Conservation (phyloP, 2,797 vertebrate species). For the Apogon talboti region DNA sequence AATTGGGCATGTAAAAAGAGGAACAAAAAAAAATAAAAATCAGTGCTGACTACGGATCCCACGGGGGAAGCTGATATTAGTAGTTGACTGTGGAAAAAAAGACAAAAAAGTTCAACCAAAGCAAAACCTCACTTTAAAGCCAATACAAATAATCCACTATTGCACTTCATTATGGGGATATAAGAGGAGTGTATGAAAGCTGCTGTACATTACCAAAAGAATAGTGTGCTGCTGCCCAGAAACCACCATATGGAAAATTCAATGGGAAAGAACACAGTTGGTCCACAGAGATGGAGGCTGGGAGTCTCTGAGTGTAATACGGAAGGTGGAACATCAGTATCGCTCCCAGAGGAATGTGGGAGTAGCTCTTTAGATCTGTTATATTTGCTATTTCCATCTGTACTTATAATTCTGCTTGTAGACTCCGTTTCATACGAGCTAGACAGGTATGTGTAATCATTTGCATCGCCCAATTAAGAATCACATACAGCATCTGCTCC, state of each 20-base stretch:
- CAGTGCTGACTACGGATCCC: conserved; percentile 66
- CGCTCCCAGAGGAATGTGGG: conserved; percentile 62
- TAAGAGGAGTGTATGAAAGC: conserved; percentile 42
- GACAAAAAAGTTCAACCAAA: conserved; percentile 65
- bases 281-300: conserved; percentile 59
- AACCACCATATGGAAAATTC: conserved; percentile 60
- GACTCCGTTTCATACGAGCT: conserved; percentile 72
- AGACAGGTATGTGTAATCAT: conserved; percentile 81
- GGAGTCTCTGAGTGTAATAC: conserved; percentile 47
- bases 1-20: conserved; percentile 47
- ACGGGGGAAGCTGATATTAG: conserved; percentile 56
- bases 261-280: conserved; percentile 37
- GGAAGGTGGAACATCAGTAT: conserved; percentile 71
- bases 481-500: conserved; percentile 82
- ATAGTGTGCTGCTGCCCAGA: conserved; percentile 33
- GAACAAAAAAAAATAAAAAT: conserved; percentile 45
- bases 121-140: conserved; percentile 66
- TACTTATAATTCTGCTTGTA: conserved; percentile 72
- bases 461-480: conserved; percentile 84
- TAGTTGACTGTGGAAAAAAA: conserved; percentile 43
- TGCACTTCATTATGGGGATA: conserved; percentile 55
- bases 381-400: conserved; percentile 71
- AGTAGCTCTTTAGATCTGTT: conserved; percentile 63
- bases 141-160: conserved; percentile 60
- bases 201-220: conserved; percentile 48